Evolutionary conservation across 2,797 vertebrate species (phyloP).

Genomic region (Neoniphon sammara): DNA sequence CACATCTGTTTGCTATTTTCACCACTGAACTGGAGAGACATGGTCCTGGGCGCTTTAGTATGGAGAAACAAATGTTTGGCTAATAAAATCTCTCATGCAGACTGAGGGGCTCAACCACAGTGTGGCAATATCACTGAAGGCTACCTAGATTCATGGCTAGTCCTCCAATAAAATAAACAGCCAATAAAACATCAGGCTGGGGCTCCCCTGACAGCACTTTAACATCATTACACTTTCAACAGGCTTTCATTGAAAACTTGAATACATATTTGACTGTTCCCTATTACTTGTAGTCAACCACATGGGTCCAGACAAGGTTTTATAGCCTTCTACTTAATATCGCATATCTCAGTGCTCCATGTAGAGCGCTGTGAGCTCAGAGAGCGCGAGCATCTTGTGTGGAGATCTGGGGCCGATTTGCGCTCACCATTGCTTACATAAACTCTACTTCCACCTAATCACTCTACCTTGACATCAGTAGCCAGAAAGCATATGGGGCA

Average conservation of each 20-base stretch:
- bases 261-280: constrained; percentile 78
- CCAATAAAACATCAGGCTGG: constrained; percentile 79
- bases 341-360: constrained; percentile 71
- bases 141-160: constrained; percentile 81
- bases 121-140: constrained; percentile 79
- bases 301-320: constrained; percentile 69
- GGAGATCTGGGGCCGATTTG: constrained; percentile 79
- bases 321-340: constrained; percentile 77
- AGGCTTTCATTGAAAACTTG: constrained; percentile 80
- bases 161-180: constrained; percentile 84
- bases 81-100: constrained; percentile 81
- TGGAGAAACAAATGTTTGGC: constrained; percentile 82
- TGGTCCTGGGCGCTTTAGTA: constrained; percentile 59
- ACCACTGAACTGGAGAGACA: constrained; percentile 73
- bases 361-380: constrained; percentile 50
- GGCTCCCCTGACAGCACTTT: constrained; percentile 80
- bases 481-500: constrained; percentile 72
- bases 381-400: constrained; percentile 70
- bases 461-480: constrained; percentile 80
- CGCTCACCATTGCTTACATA: constrained; percentile 75
- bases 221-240: constrained; percentile 83
- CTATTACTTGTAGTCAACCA: constrained; percentile 72
- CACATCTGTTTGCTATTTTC: constrained; percentile 82
- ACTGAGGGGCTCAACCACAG: constrained; percentile 72
- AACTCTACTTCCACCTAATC: constrained; percentile 84